Percentiles rank a stretch among this genome's conserved stretches.
Conservation (phyloP, 2,113 vertebrate species). For the Zonotrichia leucophrys region DNA sequence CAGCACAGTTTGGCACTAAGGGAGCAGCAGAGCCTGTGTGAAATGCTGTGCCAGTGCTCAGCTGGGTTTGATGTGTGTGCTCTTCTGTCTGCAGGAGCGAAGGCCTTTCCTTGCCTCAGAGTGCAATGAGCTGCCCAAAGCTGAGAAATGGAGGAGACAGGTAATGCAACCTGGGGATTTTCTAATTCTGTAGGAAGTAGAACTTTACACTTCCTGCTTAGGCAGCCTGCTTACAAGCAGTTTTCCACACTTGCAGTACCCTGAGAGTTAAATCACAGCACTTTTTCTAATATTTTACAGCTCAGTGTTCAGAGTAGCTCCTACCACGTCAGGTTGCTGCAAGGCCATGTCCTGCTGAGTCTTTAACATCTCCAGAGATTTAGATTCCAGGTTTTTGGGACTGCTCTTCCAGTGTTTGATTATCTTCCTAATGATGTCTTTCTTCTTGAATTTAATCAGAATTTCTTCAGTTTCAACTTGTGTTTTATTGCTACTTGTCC, state of each 20-base stretch:
- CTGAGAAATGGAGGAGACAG: slow-evolving; percentile 97
- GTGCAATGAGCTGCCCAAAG: slow-evolving; percentile 93
- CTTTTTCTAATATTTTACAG: neutral
- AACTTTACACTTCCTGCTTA: neutral
- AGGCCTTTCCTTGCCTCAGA: slow-evolving; percentile 95
- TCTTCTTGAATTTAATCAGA: neutral
- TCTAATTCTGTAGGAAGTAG: accelerated
- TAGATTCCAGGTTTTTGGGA: neutral
- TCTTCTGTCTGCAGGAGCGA: slow-evolving; percentile 80
- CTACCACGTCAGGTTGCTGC: neutral
- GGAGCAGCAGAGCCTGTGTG: neutral
- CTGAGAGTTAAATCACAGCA: neutral
- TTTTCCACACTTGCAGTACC: neutral
- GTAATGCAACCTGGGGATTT: slow-evolving; percentile 48
- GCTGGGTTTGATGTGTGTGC: neutral
- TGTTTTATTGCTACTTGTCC: neutral
- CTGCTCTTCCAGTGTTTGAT: neutral
- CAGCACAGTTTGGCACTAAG: neutral
- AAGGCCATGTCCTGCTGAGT: neutral
- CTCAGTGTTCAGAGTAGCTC: neutral
- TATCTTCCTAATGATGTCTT: neutral
- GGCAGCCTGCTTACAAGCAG: neutral
- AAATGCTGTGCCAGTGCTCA: neutral
- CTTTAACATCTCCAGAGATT: neutral
- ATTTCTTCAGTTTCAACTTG: neutral